A percentile compares a stretch with the other conserved stretches of the same genome.
These are phyloP conservation scores for Oreohelix idahoensis DNA, from an alignment of 1,140 invertebrate genomes.

Conservation along the genomic window DNA sequence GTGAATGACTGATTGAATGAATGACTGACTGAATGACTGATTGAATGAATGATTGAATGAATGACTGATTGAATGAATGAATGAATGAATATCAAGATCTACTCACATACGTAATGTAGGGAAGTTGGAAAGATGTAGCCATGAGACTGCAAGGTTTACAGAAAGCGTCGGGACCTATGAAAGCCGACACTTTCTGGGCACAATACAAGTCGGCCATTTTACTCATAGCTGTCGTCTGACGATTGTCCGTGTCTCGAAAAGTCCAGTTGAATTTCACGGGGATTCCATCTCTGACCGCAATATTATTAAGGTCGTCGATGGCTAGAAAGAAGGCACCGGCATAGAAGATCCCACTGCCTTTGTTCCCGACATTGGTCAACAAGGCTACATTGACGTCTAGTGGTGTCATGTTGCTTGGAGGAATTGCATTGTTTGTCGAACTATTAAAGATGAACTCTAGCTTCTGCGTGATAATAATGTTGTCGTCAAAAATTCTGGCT, in stretches of 20 bases:
- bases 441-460: background rate
- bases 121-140: constrained; percentile 90
- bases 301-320: constrained; percentile 83
- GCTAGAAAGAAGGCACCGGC: constrained; percentile 90
- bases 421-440: background rate
- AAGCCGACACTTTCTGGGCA: constrained; percentile 86
- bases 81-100: too few species aligned
- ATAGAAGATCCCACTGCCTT: constrained; percentile 48
- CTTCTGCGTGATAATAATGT: background rate
- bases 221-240: constrained; percentile 78
- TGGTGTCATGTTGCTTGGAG: background rate
- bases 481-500: background rate
- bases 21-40: too few species aligned
- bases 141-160: constrained; percentile 94
- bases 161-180: constrained; percentile 94
- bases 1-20: too few species aligned
- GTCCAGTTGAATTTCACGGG: constrained; percentile 70
- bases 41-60: too few species aligned
- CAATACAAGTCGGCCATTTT: constrained; percentile 53
- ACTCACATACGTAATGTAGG: constrained; percentile 97
- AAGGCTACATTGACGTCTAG: constrained; percentile 36
- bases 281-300: background rate
- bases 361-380: constrained; percentile 32
- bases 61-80: too few species aligned
- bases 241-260: constrained; percentile 92